Evolutionary conservation across 2,797 vertebrate genomes (phyloP), one percentile per base, ranked within the genome.

Genomic region (Anguilla anguilla): DNA sequence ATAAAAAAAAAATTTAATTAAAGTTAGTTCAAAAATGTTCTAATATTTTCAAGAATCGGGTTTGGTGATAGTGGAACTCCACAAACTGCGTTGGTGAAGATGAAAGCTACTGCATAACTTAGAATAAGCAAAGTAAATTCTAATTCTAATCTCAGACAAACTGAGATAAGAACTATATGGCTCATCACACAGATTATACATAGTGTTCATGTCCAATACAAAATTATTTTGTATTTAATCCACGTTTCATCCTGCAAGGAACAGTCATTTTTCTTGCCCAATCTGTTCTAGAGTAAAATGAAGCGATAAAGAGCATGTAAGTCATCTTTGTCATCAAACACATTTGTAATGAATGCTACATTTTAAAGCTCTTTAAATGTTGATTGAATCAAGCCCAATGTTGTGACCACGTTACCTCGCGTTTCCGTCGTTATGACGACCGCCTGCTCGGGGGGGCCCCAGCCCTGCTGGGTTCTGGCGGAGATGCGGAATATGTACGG

Each of bases 371-470:
- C 31, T 0, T 31, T 13, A 7, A 43, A 81, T 25, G 5, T 22
- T 81, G 77, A 25, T 3, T 39, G 67, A 28, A 69, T 69, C 2
- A 10, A 31, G 67, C 28, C 9, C 72, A 55, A 84, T 61, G n/a
- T 61, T 77, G 53, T 17, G 53, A 2, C 46, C 59, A 2, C 25
- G 17, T 95, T 91, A 97, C 96, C 96, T 96, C 96, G 94, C 88
- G 94, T 96, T 87, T 96, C 95, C 0, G 96, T 97, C 10, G 96
- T 97, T 91, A 97, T 96, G 90, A 97, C 96, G 0, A 96, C 95
- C 53, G 96, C 96, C 91, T 97, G 96, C 91, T 96, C 92, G 0
- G 96, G 94, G 85, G 94, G 93, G 0, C 96, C 96, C 96, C 96
- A 97, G 92, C 96, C 96, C 88, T 95, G 96, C 82, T 96, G 91